phyloP scores from a whole-genome alignment of 2,797 vertebrate genomes.

The Otolemur crassicaudatus region DNA sequence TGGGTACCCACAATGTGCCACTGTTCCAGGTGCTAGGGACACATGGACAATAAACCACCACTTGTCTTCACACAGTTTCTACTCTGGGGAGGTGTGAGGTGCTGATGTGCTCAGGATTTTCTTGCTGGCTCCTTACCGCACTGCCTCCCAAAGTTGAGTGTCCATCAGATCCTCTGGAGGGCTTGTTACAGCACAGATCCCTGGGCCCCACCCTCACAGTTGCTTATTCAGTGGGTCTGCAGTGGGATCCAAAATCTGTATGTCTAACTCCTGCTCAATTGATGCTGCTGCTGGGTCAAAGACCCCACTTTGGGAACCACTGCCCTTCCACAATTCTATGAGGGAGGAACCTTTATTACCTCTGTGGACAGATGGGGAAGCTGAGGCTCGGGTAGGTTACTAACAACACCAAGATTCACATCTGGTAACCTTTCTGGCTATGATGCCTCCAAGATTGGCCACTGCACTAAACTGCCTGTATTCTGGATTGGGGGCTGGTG shows the following conservation, averaged over 20 bases:
- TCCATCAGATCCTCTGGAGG: not conserved
- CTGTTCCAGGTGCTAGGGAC: not conserved
- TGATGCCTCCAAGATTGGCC: not conserved
- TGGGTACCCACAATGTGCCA: not conserved
- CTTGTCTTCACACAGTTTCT: not conserved
- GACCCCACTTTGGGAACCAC: not conserved
- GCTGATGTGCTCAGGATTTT: not conserved
- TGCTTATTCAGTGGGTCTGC: not conserved
- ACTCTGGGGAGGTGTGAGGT: not conserved
- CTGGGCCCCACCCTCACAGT: not conserved
- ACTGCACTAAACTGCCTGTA: rapidly evolving
- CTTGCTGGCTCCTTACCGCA: not conserved
- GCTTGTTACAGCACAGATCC: not conserved
- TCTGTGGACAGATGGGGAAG: not conserved
- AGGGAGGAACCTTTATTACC: not conserved
- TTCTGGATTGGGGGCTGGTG: not conserved
- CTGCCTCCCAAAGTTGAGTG: not conserved
- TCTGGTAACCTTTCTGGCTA: not conserved
- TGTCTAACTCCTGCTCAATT: not conserved
- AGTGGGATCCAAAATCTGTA: not conserved
- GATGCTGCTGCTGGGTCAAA: too few species aligned
- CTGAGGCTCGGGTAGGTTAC: not conserved
- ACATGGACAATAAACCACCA: not conserved
- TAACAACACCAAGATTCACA: not conserved
- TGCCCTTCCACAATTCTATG: not conserved